Evolutionary conservation across 2,888 invertebrate genomes (phyloP), one percentile per base, ranked within the genome.

Genomic region (Busseola fusca): DNA sequence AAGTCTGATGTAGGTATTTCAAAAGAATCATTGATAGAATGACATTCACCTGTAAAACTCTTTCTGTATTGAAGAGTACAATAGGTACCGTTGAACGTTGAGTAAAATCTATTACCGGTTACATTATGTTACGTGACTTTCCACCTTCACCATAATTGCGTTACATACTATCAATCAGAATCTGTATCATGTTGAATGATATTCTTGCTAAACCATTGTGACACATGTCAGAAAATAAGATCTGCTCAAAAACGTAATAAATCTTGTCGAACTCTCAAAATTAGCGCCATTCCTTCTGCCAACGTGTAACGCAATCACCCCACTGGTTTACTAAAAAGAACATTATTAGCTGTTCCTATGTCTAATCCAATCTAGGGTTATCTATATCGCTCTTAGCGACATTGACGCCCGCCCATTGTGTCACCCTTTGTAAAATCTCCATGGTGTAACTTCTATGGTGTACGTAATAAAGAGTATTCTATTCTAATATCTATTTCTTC

Each of bases 1-100:
- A 64, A 73, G 73, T 68, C 40, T 21, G 40, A 30, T 3, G n/a
- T 14, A 30, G 3, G 45, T 34, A 27, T 71, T 48, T 30, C 30
- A n/a, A 52, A 30, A 30, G 14, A 52, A 34, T 72, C 21, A 34
- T 57, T 48, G 14, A 48, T 40, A 12, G 18, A 21, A 7, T 34
- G 18, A 64, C 30, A 21, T 72, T 72, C 27, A 30, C 9, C 18
- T 30, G 72, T 14, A 40, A n/a, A 25, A 21, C n/a, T 64, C 16
- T 40, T 48, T 37, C 25, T 57, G 12, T 6, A 30, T 48, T 30
- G 30, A 6, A 3, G 21, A 30, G 2, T 21, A 40, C 30, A 56
- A 30, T 30, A 16, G 30, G 12, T 30, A 40, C 21, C 4, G 30
- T 56, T 64, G 18, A 40, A 12, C 3, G 30, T 64, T 50, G 14